phyloP scores from a whole-genome alignment of 2,113 vertebrate species.

The Ictalurus furcatus region DNA sequence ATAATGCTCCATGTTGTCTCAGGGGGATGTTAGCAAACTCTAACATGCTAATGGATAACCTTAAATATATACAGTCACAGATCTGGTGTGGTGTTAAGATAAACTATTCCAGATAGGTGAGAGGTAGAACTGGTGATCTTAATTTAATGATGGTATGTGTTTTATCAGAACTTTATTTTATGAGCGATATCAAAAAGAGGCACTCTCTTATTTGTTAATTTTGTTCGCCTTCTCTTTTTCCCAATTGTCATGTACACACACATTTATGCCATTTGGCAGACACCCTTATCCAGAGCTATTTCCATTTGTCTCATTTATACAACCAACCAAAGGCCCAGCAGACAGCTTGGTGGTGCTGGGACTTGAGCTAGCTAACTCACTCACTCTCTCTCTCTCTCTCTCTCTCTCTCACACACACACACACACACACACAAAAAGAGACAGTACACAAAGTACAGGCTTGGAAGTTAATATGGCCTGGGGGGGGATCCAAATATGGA shows the following conservation, averaged over 20 bases:
- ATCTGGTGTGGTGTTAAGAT: background rate
- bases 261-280: background rate
- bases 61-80: background rate
- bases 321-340: background rate
- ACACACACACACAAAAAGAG: background rate
- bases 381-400: background rate
- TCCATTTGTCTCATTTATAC: background rate
- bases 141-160: background rate
- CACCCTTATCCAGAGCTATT: background rate
- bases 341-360: background rate
- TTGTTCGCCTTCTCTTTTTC: background rate
- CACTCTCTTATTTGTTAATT: background rate
- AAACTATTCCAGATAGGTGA: background rate
- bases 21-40: background rate
- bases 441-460: constrained; percentile 20
- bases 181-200: background rate
- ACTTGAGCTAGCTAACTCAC: background rate
- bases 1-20: background rate
- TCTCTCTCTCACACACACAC: background rate
- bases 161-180: background rate
- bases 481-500: constrained; percentile 61
- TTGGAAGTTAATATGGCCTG: constrained; percentile 44
- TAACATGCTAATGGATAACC: background rate
- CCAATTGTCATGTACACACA: background rate
- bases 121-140: background rate